Conservation (phyloP, 2,888 invertebrate genomes). For the Trileptium ribeirensis region DNA sequence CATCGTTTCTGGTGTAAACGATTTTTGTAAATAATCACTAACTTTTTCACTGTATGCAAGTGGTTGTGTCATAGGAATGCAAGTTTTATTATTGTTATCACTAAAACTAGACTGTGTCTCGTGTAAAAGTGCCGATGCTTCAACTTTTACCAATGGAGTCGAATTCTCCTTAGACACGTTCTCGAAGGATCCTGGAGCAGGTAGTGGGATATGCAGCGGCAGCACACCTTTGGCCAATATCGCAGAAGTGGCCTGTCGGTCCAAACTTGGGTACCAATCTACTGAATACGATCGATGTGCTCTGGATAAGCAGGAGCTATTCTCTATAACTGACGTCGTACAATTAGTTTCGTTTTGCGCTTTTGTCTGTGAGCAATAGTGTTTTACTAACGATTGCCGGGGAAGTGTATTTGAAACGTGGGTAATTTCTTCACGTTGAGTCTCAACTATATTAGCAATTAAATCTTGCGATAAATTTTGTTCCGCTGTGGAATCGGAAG, state of each 20-base stretch:
- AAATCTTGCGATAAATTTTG: no score
- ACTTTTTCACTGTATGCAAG: not conserved
- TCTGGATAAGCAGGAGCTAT: no score
- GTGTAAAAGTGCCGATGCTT: not conserved
- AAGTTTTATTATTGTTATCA: not conserved
- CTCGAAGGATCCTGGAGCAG: not conserved
- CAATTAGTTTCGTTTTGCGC: no score
- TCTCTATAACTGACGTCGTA: no score
- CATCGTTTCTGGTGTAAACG: not conserved
- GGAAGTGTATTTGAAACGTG: no score
- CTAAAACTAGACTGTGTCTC: no score
- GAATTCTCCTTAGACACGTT: not conserved
- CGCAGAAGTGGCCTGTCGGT: not conserved
- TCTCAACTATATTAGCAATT: no score
- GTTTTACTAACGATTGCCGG: no score
- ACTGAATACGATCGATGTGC: not conserved
- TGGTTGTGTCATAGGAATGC: not conserved
- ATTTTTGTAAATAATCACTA: not conserved
- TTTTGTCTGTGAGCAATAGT: no score
- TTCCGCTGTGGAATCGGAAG: no score
- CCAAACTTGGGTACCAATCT: not conserved
- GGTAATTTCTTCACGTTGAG: no score
- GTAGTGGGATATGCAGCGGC: not conserved
- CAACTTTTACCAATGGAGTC: not conserved
- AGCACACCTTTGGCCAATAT: not conserved